Evolutionary conservation across 2,888 invertebrate genomes (phyloP).

Genomic region (Nephrotoma guestfalica): DNA sequence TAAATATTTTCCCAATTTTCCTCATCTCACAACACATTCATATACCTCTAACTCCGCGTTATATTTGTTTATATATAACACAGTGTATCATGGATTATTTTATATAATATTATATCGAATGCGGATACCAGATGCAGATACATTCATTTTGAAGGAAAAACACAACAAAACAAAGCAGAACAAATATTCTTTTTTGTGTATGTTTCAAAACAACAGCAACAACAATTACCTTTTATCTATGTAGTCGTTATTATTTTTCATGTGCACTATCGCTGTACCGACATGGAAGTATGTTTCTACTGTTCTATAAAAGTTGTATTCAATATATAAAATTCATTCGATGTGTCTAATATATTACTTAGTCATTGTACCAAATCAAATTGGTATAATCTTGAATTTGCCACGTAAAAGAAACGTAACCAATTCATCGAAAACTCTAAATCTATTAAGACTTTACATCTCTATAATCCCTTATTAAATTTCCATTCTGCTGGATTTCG

Average conservation of each 20-base stretch:
- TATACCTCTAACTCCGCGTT: background rate
- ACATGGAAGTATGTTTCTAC: background rate
- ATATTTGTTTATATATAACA: background rate
- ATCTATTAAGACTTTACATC: background rate
- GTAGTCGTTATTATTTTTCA: background rate
- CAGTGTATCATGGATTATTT: background rate
- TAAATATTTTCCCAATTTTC: background rate
- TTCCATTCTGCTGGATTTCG: background rate
- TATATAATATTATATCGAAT: background rate
- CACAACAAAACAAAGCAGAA: background rate
- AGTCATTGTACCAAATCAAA: background rate
- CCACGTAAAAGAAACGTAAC: background rate
- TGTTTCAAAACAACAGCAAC: background rate
- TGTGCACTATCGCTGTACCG: background rate
- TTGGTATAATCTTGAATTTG: background rate
- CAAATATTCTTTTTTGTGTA: background rate
- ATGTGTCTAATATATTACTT: background rate
- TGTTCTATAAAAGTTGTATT: background rate
- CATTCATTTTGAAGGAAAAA: background rate
- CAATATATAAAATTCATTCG: background rate
- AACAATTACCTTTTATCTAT: background rate
- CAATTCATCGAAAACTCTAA: background rate
- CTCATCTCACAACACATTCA: background rate
- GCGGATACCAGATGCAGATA: slow-evolving; percentile 2
- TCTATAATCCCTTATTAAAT: background rate